phyloP scores from a whole-genome alignment of 2,797 vertebrate species.

The Onychomys leucogaster region DNA sequence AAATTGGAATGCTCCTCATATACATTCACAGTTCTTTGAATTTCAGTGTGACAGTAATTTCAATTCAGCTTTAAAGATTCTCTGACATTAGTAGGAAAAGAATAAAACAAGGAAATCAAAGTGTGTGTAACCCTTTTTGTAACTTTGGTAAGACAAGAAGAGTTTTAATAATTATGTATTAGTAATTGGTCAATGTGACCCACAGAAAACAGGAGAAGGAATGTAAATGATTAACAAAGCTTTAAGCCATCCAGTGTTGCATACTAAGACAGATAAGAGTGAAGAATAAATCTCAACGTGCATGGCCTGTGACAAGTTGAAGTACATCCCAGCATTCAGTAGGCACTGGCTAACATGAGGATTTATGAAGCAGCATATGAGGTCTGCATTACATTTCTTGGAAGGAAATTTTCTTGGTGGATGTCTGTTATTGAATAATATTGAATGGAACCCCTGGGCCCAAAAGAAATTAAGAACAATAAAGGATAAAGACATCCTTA shows the following conservation, averaged over 20 bases:
- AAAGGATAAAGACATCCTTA: neutral
- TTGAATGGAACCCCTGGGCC: neutral
- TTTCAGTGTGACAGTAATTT: slow-evolving; percentile 6
- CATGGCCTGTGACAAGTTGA: slow-evolving; percentile 15
- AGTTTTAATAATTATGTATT: neutral
- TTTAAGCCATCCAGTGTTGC: neutral
- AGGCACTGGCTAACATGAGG: neutral
- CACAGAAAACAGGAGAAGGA: neutral
- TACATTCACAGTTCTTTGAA: neutral
- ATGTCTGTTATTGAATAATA: neutral
- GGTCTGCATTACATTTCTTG: neutral
- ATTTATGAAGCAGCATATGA: neutral
- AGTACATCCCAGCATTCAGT: neutral
- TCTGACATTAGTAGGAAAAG: neutral
- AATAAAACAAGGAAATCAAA: neutral
- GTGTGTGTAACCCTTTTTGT: neutral
- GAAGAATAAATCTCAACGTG: neutral
- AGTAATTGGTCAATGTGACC: neutral
- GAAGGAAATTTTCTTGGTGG: neutral
- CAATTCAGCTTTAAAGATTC: slow-evolving; percentile 29
- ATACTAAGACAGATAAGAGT: slow-evolving; percentile 4
- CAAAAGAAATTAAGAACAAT: neutral
- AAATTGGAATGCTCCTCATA: neutral
- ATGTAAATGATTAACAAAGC: neutral
- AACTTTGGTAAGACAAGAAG: neutral